Base-by-base conservation (phyloP, 2,888 invertebrate species). In the Polia nebulosa region DNA sequence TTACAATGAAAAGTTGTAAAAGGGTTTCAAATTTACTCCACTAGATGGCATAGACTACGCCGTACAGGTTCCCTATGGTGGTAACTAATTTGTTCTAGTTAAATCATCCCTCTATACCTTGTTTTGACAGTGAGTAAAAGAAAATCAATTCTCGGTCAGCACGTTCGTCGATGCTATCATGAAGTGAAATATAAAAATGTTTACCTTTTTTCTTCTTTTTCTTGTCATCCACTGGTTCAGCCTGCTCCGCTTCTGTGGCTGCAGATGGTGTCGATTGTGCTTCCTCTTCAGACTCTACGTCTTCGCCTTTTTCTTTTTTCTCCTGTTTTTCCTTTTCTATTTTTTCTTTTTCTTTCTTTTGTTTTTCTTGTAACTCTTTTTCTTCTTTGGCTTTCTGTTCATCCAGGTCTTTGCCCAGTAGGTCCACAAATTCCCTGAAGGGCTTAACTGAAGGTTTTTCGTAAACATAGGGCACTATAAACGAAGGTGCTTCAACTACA, bases 401-500 rank as follows among this genome's bases (percentile, higher is more conserved):
- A 80, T 97, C 96, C 51, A 97, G 94, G 85, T 97, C 96, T 76
- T 96, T 96, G 44, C 96, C 97, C 75, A 97, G 93, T 83, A 96
- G 96, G 41, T 95, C 95, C 36, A 98, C 96, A 89, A 97, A 97
- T 78, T 97, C 97, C 88, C 97, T 97, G 76, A 98, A 96, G 67
- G 97, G 97, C 85, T 97, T 97, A 7, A 97, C 91, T 1, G 98
- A 98, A 13, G 98, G 98, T 90, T 98, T 98, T 90, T 99, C 98
- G 92, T 98, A 98, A 27, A 99, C 98, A 90, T 99, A 99, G 55
- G 99, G 99, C 82, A 99, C 98, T 88, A 99, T 98, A 89, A 99
- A 98, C 27, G 98, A 98, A 8, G 99, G 98, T 34, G 98, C 98
- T 92, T 99, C 98, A 13, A 99, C 97, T 15, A 99, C 98, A 90